phyloP scores from a whole-genome alignment of 2,888 invertebrate species.

The Neelides folsomi region DNA sequence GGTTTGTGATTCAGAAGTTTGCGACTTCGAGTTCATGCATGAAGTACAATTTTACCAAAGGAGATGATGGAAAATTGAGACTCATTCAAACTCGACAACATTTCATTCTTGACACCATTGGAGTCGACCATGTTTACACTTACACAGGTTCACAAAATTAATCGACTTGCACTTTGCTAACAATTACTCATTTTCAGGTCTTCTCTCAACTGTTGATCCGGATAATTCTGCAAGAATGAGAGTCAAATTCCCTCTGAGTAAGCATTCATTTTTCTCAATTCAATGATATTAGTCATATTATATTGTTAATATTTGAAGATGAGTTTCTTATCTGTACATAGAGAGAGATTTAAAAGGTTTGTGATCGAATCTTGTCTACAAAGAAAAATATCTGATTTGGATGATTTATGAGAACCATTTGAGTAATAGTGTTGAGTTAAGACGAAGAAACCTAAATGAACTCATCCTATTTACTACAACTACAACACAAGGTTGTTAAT shows the following conservation, averaged over 20 bases:
- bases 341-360: too few species aligned
- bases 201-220: conserved; percentile 46
- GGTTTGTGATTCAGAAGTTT: conserved; percentile 63
- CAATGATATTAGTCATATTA: too few species aligned
- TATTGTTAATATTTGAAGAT: too few species aligned
- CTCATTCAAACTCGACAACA: conserved; percentile 61
- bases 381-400: too few species aligned
- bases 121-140: conserved; percentile 63
- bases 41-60: conserved; percentile 58
- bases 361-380: too few species aligned
- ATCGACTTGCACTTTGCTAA: neutral
- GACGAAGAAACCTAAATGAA: too few species aligned
- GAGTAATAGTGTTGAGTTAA: too few species aligned
- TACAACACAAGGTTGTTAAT: too few species aligned
- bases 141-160: conserved; percentile 5
- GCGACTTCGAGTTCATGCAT: conserved; percentile 66
- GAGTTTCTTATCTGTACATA: too few species aligned
- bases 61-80: conserved; percentile 49
- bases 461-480: too few species aligned
- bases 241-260: conserved; percentile 65
- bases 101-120: conserved; percentile 48
- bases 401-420: too few species aligned
- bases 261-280: too few species aligned
- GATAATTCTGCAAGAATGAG: conserved; percentile 52
- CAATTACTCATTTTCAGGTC: conserved; percentile 48